Base-by-base conservation (phyloP, 2,888 invertebrate species). In the Apamea anceps region DNA sequence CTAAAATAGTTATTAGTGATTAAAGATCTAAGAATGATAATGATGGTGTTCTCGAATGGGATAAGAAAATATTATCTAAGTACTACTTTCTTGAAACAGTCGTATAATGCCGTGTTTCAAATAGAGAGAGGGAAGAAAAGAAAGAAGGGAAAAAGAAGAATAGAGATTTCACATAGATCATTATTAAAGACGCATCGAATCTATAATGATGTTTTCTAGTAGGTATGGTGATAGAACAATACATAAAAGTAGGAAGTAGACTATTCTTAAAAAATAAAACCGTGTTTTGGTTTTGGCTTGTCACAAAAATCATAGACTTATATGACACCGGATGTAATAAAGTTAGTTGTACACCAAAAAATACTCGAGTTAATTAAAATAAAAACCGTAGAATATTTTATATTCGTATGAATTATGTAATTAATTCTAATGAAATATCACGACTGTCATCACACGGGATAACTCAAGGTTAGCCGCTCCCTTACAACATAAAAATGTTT, bases 351-450 rank as follows among this genome's bases (percentile, higher is more conserved):
- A 70, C 71, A 60, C 63, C 45, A 73, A 78, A 79, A 81, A 71
- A 63, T 68, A 78, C 65, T 66, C 60, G 28, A 72, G 67, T 77
- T 88, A 86, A 88, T 88, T 84, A 75, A 77, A 86, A 77, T 73
- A 79, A 89, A 85, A 68, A 66, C 25, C 21, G 7, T n/a, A 51
- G 48, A 21, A 48, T 80, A 42, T 67, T 42, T 32, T n/a, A 67
- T 72, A 77, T 87, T 83, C 86, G 77, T 73, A 82, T 73, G 72
- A 75, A 87, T 85, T 80, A 48, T 48, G 48, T 15, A 80, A 89
- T 87, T 88, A 87, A 85, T 87, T 85, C 57, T 81, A 85, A 86
- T 88, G 76, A 89, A 81, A 87, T 87, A 88, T 87, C 80, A 88
- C 84, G 73, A 77, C 57, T 87, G 79, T 80, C 77, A 81, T 83